A percentile compares a stretch with the other conserved stretches of the same genome.
Conservation (phyloP, 92 coral and sea anemone genomes). For the Hydrozoanthus gracilis region DNA sequence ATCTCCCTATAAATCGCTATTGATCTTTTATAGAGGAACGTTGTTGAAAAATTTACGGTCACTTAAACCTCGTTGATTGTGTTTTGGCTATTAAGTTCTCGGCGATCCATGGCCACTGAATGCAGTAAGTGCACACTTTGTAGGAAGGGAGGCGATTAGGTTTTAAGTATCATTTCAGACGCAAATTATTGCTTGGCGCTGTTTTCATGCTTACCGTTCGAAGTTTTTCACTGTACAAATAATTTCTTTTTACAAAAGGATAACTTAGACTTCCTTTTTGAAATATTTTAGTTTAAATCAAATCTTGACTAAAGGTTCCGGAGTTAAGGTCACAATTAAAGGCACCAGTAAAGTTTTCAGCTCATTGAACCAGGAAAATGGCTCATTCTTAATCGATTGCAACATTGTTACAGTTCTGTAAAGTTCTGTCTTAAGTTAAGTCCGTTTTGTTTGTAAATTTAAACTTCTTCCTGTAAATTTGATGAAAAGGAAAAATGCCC, state of each 20-base stretch:
- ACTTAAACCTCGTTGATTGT: neutral
- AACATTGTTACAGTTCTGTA: neutral
- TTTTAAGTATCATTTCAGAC: neutral
- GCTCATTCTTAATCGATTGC: neutral
- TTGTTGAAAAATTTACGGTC: neutral
- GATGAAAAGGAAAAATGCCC: neutral
- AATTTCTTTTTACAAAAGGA: neutral
- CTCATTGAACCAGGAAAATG: constrained; percentile 31
- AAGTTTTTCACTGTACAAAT: too few species aligned
- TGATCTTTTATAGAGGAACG: too few species aligned
- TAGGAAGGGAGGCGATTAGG: too few species aligned
- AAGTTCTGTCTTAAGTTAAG: neutral
- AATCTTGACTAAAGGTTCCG: neutral
- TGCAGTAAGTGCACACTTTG: neutral
- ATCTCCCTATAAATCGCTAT: too few species aligned
- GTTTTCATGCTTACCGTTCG: neutral
- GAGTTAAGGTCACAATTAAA: neutral
- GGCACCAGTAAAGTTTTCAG: neutral
- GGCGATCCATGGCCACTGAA: neutral
- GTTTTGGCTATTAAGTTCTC: neutral
- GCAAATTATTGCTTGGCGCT: neutral
- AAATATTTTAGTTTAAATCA: too few species aligned
- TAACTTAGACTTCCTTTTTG: neutral
- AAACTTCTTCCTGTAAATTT: neutral
- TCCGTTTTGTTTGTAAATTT: neutral